Conservation (phyloP, 23 tunicate genomes). For the Aplidium turbinatum region DNA sequence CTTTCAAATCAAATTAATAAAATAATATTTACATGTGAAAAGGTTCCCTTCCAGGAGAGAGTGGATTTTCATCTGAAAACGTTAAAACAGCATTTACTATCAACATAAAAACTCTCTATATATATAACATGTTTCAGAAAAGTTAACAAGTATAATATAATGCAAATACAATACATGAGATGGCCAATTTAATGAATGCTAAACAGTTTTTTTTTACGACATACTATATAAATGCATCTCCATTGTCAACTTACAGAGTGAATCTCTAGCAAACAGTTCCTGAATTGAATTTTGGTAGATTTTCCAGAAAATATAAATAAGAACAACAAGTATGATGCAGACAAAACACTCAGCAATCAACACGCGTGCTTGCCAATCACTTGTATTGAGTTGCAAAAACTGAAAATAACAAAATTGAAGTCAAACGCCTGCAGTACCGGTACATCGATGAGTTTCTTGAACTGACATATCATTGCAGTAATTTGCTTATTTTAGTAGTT, state of each 20-base stretch:
- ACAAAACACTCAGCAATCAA: constrained; percentile 48
- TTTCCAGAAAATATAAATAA: constrained; percentile 69
- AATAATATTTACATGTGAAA: no score
- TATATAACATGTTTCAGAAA: background rate
- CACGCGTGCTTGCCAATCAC: constrained; percentile 78
- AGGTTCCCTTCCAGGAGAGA: no score
- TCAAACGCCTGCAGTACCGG: no score
- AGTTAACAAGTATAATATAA: background rate
- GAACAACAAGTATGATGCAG: constrained; percentile 31
- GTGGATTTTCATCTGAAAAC: constrained; percentile 23
- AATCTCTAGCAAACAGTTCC: constrained; percentile 13
- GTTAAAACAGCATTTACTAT: no score
- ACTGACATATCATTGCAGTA: no score
- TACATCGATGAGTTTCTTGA: no score
- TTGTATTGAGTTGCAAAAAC: background rate
- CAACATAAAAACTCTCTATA: no score
- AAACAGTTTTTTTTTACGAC: background rate
- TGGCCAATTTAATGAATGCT: background rate
- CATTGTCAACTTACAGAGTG: constrained; percentile 10
- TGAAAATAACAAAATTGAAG: no score
- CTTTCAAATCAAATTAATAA: no score
- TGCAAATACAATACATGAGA: background rate
- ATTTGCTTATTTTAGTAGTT: no score
- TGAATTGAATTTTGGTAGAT: constrained; percentile 55
- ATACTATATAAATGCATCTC: no score